These are phyloP conservation scores for Saxidomus purpurata DNA, from an alignment of 1,140 invertebrate genomes.

Conservation along the genomic window DNA sequence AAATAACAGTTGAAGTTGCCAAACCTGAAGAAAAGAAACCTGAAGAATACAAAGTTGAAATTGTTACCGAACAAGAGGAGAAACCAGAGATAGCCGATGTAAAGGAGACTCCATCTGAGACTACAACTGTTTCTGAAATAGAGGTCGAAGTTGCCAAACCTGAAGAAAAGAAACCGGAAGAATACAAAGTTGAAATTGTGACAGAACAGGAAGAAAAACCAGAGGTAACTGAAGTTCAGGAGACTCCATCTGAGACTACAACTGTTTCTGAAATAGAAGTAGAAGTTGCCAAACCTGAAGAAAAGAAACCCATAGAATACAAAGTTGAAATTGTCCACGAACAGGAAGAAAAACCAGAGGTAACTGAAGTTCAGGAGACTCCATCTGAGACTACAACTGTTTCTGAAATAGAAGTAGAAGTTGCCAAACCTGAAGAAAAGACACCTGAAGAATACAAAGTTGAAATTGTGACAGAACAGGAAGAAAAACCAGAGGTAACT, in stretches of 20 bases:
- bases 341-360: conserved; percentile 47
- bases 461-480: conserved; percentile 55
- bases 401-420: conserved; percentile 71
- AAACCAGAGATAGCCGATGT: conserved; percentile 65
- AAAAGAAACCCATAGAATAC: conserved; percentile 52
- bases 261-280: conserved; percentile 63
- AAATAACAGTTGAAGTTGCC: conserved; percentile 64
- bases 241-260: conserved; percentile 35
- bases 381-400: conserved; percentile 38
- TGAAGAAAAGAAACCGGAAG: conserved; percentile 53
- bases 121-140: conserved; percentile 19
- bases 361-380: conserved; percentile 44
- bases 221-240: conserved; percentile 60
- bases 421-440: conserved; percentile 65
- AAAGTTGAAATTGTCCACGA: conserved; percentile 59
- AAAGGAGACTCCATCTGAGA: conserved; percentile 1
- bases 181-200: conserved; percentile 59
- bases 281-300: conserved; percentile 62
- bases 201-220: conserved; percentile 62
- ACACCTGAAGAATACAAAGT: conserved; percentile 69
- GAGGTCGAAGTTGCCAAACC: conserved; percentile 60
- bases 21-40: conserved; percentile 58
- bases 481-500: conserved; percentile 78
- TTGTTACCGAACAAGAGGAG: conserved; percentile 50
- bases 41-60: conserved; percentile 59